A percentile compares a stretch with the other conserved stretches of the same genome.
phyloP scores from a whole-genome alignment of 2,797 vertebrate species.

The Pristis pectinata region DNA sequence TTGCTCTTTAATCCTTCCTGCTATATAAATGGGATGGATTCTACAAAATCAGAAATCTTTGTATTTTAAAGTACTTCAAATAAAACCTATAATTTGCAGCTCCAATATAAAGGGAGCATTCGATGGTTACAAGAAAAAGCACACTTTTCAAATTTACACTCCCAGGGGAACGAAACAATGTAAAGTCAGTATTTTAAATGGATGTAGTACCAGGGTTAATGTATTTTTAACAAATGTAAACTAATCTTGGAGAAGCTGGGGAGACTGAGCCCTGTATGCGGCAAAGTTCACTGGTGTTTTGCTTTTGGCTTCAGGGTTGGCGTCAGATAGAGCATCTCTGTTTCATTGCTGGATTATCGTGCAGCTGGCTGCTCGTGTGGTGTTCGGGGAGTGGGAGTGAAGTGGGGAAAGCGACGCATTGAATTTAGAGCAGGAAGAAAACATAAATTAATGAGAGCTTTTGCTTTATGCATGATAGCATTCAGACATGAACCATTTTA shows the following conservation, averaged over 20 bases:
- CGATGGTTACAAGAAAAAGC: neutral
- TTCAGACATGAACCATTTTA: neutral
- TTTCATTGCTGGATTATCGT: neutral
- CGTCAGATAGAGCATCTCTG: slow-evolving; percentile 13
- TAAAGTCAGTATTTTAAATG: neutral
- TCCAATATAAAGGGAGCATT: too few species aligned
- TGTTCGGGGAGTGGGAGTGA: neutral
- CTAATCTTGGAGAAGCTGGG: neutral
- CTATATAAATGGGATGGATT: neutral
- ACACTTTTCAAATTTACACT: neutral
- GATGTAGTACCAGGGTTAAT: neutral
- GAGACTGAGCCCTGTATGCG: neutral
- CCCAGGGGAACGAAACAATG: neutral
- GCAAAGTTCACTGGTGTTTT: neutral
- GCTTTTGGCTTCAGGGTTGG: slow-evolving; percentile 6
- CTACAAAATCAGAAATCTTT: neutral
- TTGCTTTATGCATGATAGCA: neutral
- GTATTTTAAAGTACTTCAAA: neutral
- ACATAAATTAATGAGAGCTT: neutral
- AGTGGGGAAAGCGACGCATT: slow-evolving; percentile 5
- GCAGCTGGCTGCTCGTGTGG: neutral
- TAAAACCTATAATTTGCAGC: neutral
- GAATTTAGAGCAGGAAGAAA: neutral
- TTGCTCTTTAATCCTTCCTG: neutral
- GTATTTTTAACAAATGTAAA: neutral